Base-by-base conservation (phyloP, 1,140 invertebrate species). In the Colletes gigas region DNA sequence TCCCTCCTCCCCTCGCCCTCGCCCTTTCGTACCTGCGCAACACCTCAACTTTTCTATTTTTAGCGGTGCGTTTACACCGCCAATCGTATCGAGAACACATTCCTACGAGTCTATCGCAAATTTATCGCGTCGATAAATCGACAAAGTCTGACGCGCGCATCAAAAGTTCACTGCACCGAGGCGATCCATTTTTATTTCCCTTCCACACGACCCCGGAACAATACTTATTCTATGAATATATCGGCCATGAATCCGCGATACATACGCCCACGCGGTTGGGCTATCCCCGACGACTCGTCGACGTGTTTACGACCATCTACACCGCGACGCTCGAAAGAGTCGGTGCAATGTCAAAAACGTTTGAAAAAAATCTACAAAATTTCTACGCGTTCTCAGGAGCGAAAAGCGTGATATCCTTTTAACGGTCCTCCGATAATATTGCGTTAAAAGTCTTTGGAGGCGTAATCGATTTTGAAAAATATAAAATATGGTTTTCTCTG, bases 161-260 rank as follows among this genome's bases (percentile, higher is more conserved):
- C 62, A 63, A 47, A 19, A 47, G 8, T 66, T 66, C 47, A 30
- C 59, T 7, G 7, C 17, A 4, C 4, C 17, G 41, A 59, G 6
- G 9, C 44, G 9, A 78, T 70, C 21, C 66, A 63, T 70, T 69
- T 78, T 70, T 78, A 78, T 70, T 69, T 50, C 17, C 0, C 41
- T 60, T 63, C n/a, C 4, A 14, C 5, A 3, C 21, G 15, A 6
- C 17, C 30, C 19, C 19, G 57, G 0, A 57, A 69, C 65, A 41
- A 59, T 70, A 67, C 41, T 67, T 60, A 19, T 69, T 12, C 44
- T 19, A 17, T 39, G 19, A 62, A 39, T 17, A 4, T 6, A 17
- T 17, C 39, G 44, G 12, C 52, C 73, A 19, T n/a, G 73, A 67
- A 75, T 66, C n/a, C 73, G 39, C 30, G 7, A 2, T 7, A 12